phyloP scores from a whole-genome alignment of 2,888 invertebrate species.

The Hyppa rectilinea region DNA sequence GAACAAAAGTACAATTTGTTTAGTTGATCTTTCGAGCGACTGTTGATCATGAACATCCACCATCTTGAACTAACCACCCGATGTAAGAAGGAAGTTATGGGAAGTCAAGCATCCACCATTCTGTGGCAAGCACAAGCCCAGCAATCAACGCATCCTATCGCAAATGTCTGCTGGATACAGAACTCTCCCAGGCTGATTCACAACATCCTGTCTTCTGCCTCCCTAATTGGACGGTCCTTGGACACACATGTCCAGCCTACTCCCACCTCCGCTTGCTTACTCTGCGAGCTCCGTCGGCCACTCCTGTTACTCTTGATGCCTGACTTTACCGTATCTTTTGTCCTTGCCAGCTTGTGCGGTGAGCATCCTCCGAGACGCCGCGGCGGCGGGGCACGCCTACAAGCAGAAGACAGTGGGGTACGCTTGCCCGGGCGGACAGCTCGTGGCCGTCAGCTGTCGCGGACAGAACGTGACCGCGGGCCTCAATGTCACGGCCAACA shows the following conservation, averaged over 20 bases:
- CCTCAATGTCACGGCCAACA: neutral
- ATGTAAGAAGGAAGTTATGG: too few relatives aligned
- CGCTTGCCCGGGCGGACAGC: neutral
- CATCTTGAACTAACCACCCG: too few relatives aligned
- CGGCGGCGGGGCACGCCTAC: neutral
- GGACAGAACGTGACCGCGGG: neutral
- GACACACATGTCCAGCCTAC: neutral
- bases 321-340: neutral
- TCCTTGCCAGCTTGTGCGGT: slow-evolving; percentile 11
- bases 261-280: neutral
- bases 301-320: neutral
- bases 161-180: too few relatives aligned
- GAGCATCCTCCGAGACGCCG: neutral
- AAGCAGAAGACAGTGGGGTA: neutral
- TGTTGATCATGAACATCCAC: too few relatives aligned
- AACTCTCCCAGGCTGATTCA: too few relatives aligned
- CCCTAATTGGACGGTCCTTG: too few relatives aligned
- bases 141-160: too few relatives aligned
- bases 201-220: too few relatives aligned
- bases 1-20: too few relatives aligned
- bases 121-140: too few relatives aligned
- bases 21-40: too few relatives aligned
- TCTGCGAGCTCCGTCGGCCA: neutral
- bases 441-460: slow-evolving; percentile 12
- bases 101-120: too few relatives aligned